A percentile compares a stretch with the other conserved stretches of the same genome.
Evolutionary conservation across 2,888 invertebrate species (phyloP).

Genomic region (Cephus pygmeus): DNA sequence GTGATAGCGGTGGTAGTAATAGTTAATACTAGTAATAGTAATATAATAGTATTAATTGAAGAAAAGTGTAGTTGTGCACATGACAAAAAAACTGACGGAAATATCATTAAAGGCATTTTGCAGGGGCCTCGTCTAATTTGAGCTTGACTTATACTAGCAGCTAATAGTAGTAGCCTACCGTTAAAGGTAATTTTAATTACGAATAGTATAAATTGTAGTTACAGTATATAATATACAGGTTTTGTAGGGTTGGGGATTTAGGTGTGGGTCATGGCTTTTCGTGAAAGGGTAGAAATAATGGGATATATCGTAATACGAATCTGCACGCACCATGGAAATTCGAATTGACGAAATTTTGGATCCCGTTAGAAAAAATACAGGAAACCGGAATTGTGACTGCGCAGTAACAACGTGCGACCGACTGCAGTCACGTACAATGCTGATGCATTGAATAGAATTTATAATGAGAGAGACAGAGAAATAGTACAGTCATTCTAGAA

Average conservation of each 20-base stretch:
- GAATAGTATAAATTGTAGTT: constrained; percentile 62
- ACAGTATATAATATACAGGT: constrained; percentile 60
- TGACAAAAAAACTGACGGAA: constrained; percentile 37
- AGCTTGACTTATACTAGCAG: constrained; percentile 61
- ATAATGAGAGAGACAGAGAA: not conserved
- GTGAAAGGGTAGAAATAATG: not conserved
- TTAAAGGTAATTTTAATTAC: constrained; percentile 55
- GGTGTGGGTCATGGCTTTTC: not conserved
- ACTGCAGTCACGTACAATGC: not conserved
- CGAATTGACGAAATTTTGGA: not conserved
- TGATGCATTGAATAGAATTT: not conserved
- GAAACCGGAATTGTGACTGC: not conserved
- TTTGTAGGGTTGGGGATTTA: constrained; percentile 23
- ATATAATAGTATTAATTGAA: constrained; percentile 4
- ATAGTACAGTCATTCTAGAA: not conserved
- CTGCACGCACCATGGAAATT: not conserved
- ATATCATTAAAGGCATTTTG: not conserved
- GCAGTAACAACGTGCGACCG: not conserved
- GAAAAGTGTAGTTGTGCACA: constrained; percentile 38
- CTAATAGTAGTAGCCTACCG: constrained; percentile 57
- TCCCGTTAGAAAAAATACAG: not conserved
- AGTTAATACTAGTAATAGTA: not conserved
- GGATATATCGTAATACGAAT: not conserved
- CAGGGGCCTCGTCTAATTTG: constrained; percentile 51
- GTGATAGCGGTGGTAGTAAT: not conserved